Base-by-base conservation (phyloP, 2,113 vertebrate genomes). In the Piaya cayana region DNA sequence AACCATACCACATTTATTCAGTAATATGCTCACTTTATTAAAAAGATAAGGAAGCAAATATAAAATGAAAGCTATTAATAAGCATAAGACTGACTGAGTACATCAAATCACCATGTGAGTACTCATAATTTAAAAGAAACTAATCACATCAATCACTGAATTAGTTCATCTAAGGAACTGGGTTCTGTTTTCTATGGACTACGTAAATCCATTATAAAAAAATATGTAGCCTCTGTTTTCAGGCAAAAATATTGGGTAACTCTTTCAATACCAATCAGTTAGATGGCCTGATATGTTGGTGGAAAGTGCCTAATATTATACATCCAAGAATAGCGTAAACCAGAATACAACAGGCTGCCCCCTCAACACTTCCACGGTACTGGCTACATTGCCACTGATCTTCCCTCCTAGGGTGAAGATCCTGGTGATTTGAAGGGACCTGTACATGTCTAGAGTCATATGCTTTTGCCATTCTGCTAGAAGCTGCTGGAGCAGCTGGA, bases 31-130 rank as follows among this genome's bases (percentile, higher is more conserved):
- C 50, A 55, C 78, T 95, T 97, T 93, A 96, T 96, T 97, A 95
- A 97, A 96, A 93, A 96, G 95, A 95, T 97, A 97, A 95, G 92
- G 58, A 71, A 91, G 43, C 56, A 96, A 94, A 93, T 93, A 94
- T 92, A 91, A 96, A 96, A 96, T 92, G 88, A 83, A 88, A 86
- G 76, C 67, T 86, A 95, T 93, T 96, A 96, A 97, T 95, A 94
- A 95, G 81, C 75, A 92, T 64, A 49, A 62, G 63, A 69, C 74
- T 82, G 95, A 68, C 86, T 75, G 63, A 74, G 60, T 75, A 63
- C 15, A 88, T 86, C 70, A 68, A 93, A 52, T n/a, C 23, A 82
- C 52, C n/a, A 58, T n/a, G 25, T 32, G 74, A 86, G 20, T 37
- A n/a, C 58, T 86, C 77, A 58, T 64, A 75, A 93, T 90, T 92